Base-by-base conservation (phyloP, 23 tunicate species). In the Pegea sp. region DNA sequence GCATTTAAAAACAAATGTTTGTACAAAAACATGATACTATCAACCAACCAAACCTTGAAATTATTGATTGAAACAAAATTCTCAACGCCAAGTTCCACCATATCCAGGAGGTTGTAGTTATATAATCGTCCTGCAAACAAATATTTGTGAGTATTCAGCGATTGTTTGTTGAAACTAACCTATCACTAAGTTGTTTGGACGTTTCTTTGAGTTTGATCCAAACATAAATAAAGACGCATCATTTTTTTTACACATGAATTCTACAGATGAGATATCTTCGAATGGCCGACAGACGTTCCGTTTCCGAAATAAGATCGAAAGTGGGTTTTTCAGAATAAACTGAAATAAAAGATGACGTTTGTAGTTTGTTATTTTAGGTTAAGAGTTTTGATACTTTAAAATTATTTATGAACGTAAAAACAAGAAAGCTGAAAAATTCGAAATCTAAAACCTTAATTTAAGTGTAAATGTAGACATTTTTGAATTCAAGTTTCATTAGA, bases 181-280 rank as follows among this genome's bases (percentile, higher is more conserved):
- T 26, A 91, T 43, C 22, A 91, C 99, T 23, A 91, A 44, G 46
- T 91, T 91, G 53, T 91, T 64, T 2, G 93, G 99, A 26, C 99
- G 60, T 59, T 91, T 91, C 71, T 91, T 91, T 26, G 90, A 78
- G 57, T 91, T 86, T 2, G 86, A 72, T 13, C 86, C 99, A 62
- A 91, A 91, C 64, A 69, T 21, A 67, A 91, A 72, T 38, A 91
- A 42, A 0, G 93, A 72, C 1, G 92, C 52, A 42, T 91, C 99
- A 56, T 81, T 74, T 66, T 56, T 78, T 44, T 78, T 78, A 5
- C 86, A 66, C 24, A 91, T 60, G 65, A 91, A 91, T 42, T 91
- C 99, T 7, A 91, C 33, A 8, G 86, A 61, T 20, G 93, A 54
- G 16, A 59, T 33, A 33, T 91, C 77, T 67, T 91, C 99, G 46